Evolutionary conservation across 2,113 vertebrate species (phyloP), one percentile per base, ranked within the genome.

Genomic region (Cebidichthys violaceus): DNA sequence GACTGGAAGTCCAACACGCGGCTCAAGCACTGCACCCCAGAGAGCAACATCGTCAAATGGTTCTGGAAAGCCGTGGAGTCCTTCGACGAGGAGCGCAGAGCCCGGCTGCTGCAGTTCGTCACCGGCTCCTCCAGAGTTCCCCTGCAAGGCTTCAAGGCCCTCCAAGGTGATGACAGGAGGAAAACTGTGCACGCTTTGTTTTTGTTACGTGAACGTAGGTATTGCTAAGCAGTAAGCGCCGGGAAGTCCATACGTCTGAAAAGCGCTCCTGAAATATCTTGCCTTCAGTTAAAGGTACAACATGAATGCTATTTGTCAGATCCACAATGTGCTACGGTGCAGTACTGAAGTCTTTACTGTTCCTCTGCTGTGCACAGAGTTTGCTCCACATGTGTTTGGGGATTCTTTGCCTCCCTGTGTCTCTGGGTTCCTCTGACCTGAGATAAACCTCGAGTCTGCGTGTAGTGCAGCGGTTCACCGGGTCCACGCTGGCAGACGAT

Each of bases 11-110:
- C 96, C 73, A 99, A 99, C 88, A 99, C 98, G 3, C 96, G 98
- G 77, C 96, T 99, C 91, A 99, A 99, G 93, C 98, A 99, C 95
- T 99, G 98, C 93, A 99, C 98, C 0, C 92, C 96, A 0, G 98
- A 99, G 89, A 99, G 97, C 94, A 98, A 97, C 89, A 96, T 96
- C 0, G 98, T 99, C 27, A 99, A 99, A 85, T 99, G 98, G 98
- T 99, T 99, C 95, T 99, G 98, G 98, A 98, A 97, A 84, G 98
- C 98, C 1, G 98, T 99, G 94, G 98, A 99, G 94, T 95, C 97
- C 0, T 99, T 98, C 8, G 98, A 99, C 13, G 98, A 99, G 88
- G 98, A 99, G 88, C 94, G 97, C 72, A 90, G 98, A 85, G 98
- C 98, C 0, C 93, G 98, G 10, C 94, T 99, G 45, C 96, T 99